Base-by-base conservation (phyloP, 2,888 invertebrate species). In the Apodemia duryi region DNA sequence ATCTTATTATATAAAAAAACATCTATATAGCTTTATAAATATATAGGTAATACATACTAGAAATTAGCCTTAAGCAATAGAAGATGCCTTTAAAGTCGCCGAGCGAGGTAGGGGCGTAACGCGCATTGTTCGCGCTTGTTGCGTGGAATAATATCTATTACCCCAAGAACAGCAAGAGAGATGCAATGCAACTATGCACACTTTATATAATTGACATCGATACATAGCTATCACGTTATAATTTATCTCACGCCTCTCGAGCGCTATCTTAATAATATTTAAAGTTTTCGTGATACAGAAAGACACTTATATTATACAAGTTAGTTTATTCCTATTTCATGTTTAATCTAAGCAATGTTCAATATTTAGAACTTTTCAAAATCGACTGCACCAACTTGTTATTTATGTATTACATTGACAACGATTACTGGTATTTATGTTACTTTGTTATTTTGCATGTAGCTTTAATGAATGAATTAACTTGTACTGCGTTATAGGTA, bases 11-110 rank as follows among this genome's bases (percentile, higher is more conserved):
- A 21, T 21, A 21, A 21, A 21, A 21, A 1, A 5, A 46, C 46
- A 46, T 46, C 46, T 57, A 64, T n/a, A 21, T 32, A 64, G 9
- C n/a, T 35, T 9, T 41, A 43, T 43, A 63, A 60, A 64, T 29
- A 52, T 57, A 49, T 61, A 21, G 21, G 21, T 21, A 61, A 41
- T 46, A 38, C 28, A 46, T 57, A 28, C 5, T 51, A 64, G 65
- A 68, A 70, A 71, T 71, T 70, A 62, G 71, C 70, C 71, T 70
- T 78, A 77, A 78, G 77, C 71, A 72, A 80, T 75, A 69, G 68
- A 70, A 72, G 75, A 73, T 72, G 71, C 68, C 70, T 71, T 72
- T 72, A 70, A 66, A 70, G 69, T 68, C 68, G 68, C 70, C 72
- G 73, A 75, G 73, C 72, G 71, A 67, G 72, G 76, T 71, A 68